Conservation (phyloP, 2,113 vertebrate species). For the Hippoglossus stenolepis region DNA sequence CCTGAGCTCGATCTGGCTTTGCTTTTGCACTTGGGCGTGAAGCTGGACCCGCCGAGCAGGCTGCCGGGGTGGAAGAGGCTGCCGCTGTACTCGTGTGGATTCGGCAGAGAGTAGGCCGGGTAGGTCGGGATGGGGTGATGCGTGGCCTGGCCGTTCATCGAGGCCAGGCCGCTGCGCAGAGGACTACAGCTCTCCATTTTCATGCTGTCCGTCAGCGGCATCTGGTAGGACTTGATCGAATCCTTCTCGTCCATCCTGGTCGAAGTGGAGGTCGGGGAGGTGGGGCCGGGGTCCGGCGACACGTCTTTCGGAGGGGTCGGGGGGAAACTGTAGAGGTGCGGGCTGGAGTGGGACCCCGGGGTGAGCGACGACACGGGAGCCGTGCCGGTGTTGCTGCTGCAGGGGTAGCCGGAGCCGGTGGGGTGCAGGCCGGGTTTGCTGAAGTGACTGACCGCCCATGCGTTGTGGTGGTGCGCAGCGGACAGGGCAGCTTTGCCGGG, state of each 20-base stretch:
- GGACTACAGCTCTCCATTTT: constrained; percentile 97
- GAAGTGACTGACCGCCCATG: constrained; percentile 98
- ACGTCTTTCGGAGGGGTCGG: constrained; percentile 98
- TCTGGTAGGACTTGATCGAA: constrained; percentile 92
- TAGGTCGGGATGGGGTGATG: constrained; percentile 98
- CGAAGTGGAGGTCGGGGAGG: constrained; percentile 89
- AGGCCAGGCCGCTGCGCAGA: constrained; percentile 88
- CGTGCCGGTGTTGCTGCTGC: constrained; percentile 86
- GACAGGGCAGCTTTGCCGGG: constrained; percentile 95
- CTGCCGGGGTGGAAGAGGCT: constrained; percentile 95
- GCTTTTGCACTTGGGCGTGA: constrained; percentile 96
- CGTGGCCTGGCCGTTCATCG: constrained; percentile 93
- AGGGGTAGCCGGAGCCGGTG: constrained; percentile 91
- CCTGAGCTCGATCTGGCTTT: constrained; percentile 97
- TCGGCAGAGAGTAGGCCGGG: constrained; percentile 89
- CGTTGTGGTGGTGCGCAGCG: constrained; percentile 92
- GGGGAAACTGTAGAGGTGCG: constrained; percentile 96
- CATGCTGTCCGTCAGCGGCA: constrained; percentile 91
- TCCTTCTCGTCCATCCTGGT: constrained; percentile 95
- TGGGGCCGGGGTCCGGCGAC: constrained; percentile 92
- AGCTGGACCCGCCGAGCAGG: constrained; percentile 94
- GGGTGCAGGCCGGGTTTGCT: constrained; percentile 94
- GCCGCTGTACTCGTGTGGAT: constrained; percentile 93
- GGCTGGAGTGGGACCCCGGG: constrained; percentile 89
- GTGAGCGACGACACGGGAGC: constrained; percentile 90